Evolutionary conservation across 2,888 invertebrate genomes (phyloP).

Genomic region (Augiades crinisus): DNA sequence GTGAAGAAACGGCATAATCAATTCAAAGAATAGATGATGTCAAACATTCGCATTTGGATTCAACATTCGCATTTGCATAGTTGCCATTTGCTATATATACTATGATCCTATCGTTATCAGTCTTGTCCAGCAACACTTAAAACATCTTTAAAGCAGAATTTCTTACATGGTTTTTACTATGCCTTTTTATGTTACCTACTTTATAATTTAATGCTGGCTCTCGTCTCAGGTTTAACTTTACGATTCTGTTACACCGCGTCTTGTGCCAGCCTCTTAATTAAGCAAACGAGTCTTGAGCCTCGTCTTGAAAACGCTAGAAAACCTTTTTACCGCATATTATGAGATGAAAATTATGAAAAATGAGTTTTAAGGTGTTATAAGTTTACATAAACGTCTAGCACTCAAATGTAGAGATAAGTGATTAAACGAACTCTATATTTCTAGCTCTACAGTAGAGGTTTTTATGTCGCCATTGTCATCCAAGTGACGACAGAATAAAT

Average conservation of each 20-base stretch:
- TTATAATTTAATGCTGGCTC: conserved; percentile 23
- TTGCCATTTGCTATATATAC: neutral
- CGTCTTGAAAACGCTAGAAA: conserved; percentile 22
- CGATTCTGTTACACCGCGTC: conserved; percentile 21
- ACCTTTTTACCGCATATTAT: conserved; percentile 14
- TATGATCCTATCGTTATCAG: neutral
- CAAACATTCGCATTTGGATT: too few species aligned
- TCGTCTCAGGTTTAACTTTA: conserved; percentile 13
- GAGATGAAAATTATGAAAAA: conserved; percentile 9
- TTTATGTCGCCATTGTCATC: too few species aligned
- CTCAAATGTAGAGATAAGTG: too few species aligned
- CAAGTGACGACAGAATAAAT: too few species aligned
- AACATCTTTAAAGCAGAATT: neutral
- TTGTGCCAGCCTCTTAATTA: conserved; percentile 25
- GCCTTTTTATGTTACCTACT: conserved; percentile 18
- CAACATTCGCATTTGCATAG: too few species aligned
- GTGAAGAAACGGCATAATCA: too few species aligned
- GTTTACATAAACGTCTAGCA: neutral
- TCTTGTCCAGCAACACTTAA: neutral
- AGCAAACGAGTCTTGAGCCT: conserved; percentile 24
- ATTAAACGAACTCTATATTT: too few species aligned
- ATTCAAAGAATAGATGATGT: too few species aligned
- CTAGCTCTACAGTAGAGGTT: too few species aligned
- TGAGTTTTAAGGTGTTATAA: neutral
- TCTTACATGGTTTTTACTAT: neutral